A percentile compares a stretch with the other conserved stretches of the same genome.
phyloP scores from a whole-genome alignment of 2,113 vertebrate species.

The Melanerpes aurifrons region DNA sequence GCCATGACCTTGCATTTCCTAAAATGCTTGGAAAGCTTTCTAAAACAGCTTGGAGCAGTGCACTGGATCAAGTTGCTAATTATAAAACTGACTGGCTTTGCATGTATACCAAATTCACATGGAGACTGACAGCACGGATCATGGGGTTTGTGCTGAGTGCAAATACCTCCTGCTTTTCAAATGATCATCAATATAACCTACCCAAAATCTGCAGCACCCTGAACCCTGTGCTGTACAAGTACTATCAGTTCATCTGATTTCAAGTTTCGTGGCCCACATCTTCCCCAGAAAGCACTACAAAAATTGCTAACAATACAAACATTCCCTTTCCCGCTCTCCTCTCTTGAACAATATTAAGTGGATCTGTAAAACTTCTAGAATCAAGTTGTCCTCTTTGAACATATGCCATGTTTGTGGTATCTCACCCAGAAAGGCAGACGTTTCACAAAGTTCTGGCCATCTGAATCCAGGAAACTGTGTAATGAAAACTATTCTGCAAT shows the following conservation, averaged over 20 bases:
- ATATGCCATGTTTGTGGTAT: neutral
- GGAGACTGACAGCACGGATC: neutral
- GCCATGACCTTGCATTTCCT: neutral
- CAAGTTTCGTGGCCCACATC: neutral
- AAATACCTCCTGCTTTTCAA: conserved; percentile 25
- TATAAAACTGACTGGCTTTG: conserved; percentile 15
- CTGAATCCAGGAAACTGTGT: neutral
- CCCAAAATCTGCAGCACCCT: neutral
- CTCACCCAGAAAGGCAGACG: neutral
- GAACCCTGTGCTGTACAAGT: neutral
- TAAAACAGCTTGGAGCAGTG: neutral
- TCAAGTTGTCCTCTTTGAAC: neutral
- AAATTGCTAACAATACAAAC: neutral
- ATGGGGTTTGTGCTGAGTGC: neutral
- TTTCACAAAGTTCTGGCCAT: neutral
- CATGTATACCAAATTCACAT: neutral
- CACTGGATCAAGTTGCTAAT: conserved; percentile 25
- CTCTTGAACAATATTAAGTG: neutral
- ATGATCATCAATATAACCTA: neutral
- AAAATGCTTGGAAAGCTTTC: conserved; percentile 28
- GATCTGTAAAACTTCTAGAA: neutral
- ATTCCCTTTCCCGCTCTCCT: neutral
- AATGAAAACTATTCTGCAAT: neutral
- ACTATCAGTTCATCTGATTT: neutral
- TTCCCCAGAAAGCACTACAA: neutral